Evolutionary conservation across 92 coral and sea anemone genomes (phyloP), one percentile per base, ranked within the genome.

Genomic region (Micromussa lordhowensis): DNA sequence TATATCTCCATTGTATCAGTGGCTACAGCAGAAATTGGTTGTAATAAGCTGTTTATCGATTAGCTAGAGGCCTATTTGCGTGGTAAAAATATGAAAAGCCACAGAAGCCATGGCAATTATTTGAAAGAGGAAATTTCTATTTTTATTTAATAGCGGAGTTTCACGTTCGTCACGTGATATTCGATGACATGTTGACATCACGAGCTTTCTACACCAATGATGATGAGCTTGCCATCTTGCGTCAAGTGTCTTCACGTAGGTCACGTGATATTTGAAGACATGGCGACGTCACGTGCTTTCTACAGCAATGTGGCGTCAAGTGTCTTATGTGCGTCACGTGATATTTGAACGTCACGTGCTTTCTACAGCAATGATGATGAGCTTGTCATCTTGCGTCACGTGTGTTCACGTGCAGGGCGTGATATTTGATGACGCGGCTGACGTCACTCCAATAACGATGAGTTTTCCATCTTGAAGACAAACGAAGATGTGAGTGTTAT

Each of bases 401-500:
- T n/a, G n/a, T n/a, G n/a, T n/a, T n/a, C n/a, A n/a, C n/a, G n/a
- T 3, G n/a, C n/a, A 22, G 15, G 75, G 32, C 48, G 48, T 70
- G 75, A 8, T 18, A 70, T 16, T 70, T 6, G 19, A 35, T 0
- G 75, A 32, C 5, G 34, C 0, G 30, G 30, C 13, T n/a, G 82
- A 77, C 76, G 89, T 86, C 89, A 86, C 75, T n/a, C n/a, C n/a
- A n/a, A n/a, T n/a, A n/a, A 96, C 89, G 51, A 96, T 93, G 13
- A 96, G 95, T 70, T 96, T 95, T 57, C 99, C 99, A 79, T 96
- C 99, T 49, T 91, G 79, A 30, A 95, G 93, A 13, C 98, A 93
- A 72, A 91, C 94, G 85, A 96, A 94, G 84, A 96, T 84, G 79
- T 96, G 99, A 4, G 96, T 94, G 89, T 91, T 91, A 75, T 95